phyloP scores from a whole-genome alignment of 1,140 invertebrate genomes.

The Halictus rubicundus region DNA sequence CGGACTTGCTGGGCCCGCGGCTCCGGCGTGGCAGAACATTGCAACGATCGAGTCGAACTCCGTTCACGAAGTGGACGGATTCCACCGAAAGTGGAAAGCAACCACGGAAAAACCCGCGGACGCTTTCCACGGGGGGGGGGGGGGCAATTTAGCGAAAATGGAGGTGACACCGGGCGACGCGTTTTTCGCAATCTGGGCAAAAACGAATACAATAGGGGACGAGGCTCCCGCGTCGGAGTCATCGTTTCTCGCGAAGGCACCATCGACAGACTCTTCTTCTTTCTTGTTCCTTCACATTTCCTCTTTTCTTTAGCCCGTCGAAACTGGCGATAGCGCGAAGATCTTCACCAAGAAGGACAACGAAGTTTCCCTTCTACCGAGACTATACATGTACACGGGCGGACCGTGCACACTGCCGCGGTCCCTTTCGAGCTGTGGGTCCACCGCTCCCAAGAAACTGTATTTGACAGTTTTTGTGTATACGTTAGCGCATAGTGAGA shows the following conservation, averaged over 20 bases:
- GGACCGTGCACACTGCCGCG: background rate
- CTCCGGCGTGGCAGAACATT: background rate
- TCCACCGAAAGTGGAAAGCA: too few relatives aligned
- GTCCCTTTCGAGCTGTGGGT: background rate
- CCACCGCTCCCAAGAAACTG: background rate
- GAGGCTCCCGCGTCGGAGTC: background rate
- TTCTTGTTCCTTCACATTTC: background rate
- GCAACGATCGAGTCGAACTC: background rate
- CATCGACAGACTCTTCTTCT: background rate
- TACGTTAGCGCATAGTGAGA: background rate
- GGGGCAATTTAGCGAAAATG: background rate
- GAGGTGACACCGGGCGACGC: too few relatives aligned
- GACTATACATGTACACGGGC: background rate
- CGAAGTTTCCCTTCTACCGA: conserved; percentile 17
- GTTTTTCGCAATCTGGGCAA: background rate
- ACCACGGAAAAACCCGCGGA: background rate
- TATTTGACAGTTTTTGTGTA: background rate
- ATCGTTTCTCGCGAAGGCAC: background rate
- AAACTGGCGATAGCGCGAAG: conserved; percentile 5
- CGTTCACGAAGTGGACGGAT: too few relatives aligned
- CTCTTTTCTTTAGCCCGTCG: background rate
- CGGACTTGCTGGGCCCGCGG: background rate
- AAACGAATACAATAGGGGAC: background rate
- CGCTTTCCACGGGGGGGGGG: background rate
- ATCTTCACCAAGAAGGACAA: conserved; percentile 7